Evolutionary conservation across 2,888 invertebrate genomes (phyloP).

Genomic region (Thymelicus lineola): DNA sequence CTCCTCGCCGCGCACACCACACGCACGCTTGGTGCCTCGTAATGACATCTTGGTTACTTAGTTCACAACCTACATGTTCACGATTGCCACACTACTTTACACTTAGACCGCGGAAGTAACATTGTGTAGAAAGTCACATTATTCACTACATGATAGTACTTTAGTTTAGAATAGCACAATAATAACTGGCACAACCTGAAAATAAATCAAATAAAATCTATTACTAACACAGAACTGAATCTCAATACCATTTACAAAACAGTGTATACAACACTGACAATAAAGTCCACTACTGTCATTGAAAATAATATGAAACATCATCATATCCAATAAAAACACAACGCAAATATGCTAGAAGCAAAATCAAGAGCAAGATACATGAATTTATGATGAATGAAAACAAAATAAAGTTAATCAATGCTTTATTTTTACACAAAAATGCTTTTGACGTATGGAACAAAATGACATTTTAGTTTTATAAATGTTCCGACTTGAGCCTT

Average conservation of each 20-base stretch:
- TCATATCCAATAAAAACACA: neutral
- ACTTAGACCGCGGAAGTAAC: constrained; percentile 80
- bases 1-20: constrained; percentile 74
- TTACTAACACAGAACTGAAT: neutral
- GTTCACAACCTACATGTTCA: constrained; percentile 82
- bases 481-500: neutral
- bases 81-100: constrained; percentile 73
- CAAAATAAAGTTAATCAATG: constrained; percentile 28
- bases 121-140: constrained; percentile 81
- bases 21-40: constrained; percentile 80
- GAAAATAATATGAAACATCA: neutral
- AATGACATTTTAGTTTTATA: constrained; percentile 53
- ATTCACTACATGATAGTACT: constrained; percentile 77
- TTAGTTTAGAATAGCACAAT: constrained; percentile 60
- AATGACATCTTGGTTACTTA: constrained; percentile 73
- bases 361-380: neutral
- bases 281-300: neutral
- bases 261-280: neutral
- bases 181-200: constrained; percentile 65
- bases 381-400: constrained; percentile 7
- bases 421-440: constrained; percentile 50
- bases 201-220: constrained; percentile 40
- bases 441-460: constrained; percentile 58
- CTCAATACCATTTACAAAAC: neutral
- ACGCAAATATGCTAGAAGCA: neutral